These are phyloP conservation scores for Dinothrombium tinctorium DNA, from an alignment of 1,140 invertebrate genomes.

Conservation along the genomic window DNA sequence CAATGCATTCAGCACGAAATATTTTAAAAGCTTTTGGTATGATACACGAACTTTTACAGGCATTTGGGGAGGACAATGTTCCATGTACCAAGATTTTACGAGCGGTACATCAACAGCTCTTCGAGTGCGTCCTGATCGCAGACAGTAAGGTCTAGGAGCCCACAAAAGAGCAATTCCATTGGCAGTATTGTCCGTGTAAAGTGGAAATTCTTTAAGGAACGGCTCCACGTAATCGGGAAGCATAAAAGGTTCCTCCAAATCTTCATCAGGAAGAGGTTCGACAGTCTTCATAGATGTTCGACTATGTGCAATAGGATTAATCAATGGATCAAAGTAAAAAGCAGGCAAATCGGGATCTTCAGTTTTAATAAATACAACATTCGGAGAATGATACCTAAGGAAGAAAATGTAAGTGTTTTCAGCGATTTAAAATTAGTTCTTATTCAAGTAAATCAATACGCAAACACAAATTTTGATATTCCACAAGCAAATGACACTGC, in stretches of 20 bases:
- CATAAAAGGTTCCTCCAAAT: conserved; percentile 68
- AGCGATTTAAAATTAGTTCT: conserved; percentile 3
- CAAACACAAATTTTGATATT: no score
- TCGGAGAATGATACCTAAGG: conserved; percentile 86
- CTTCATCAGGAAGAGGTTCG: conserved; percentile 53
- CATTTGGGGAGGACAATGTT: conserved; percentile 93
- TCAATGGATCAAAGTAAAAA: conserved; percentile 98
- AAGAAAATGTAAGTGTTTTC: conserved; percentile 6
- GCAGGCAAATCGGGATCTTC: conserved; percentile 99
- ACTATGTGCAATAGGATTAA: conserved; percentile 93
- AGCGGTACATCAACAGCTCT: conserved; percentile 88
- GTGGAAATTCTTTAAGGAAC: conserved; percentile 73
- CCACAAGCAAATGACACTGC: no score
- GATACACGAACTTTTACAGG: conserved; percentile 94
- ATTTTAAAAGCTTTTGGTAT: conserved; percentile 95
- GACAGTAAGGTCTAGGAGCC: conserved; percentile 92
- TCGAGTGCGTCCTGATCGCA: conserved; percentile 54
- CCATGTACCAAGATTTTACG: conserved; percentile 77
- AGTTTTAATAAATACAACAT: conserved; percentile 98
- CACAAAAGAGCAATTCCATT: conserved; percentile 96
- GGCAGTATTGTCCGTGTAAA: conserved; percentile 95
- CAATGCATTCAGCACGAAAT: conserved; percentile 88
- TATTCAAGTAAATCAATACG: neutral
- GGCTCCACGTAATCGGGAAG: conserved; percentile 70
- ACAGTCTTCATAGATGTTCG: conserved; percentile 41